These are phyloP conservation scores for Falco novaeseelandiae DNA, from an alignment of 2,797 vertebrate species.

Conservation along the genomic window DNA sequence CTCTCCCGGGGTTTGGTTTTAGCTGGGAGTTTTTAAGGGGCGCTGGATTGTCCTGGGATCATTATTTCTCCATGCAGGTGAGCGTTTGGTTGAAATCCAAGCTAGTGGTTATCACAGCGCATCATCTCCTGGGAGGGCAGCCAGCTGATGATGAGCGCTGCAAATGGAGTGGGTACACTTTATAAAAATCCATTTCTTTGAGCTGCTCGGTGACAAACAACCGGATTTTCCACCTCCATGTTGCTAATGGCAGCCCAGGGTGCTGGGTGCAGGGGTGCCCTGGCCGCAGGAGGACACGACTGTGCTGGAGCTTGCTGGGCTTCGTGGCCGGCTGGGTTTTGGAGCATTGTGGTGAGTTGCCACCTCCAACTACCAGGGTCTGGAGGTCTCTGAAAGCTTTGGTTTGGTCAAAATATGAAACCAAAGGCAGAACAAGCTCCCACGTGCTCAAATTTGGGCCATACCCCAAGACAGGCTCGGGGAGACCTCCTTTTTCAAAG, in stretches of 20 bases:
- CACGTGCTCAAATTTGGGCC: neutral
- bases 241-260: fast-evolving
- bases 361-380: neutral
- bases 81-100: neutral
- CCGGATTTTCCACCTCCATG: neutral
- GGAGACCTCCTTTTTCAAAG: neutral
- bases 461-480: neutral
- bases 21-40: neutral
- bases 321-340: neutral
- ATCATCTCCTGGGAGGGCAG: fast-evolving
- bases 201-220: neutral
- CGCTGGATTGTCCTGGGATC: neutral
- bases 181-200: neutral
- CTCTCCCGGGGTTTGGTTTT: neutral
- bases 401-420: neutral
- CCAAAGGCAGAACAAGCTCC: neutral
- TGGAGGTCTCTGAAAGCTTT: neutral
- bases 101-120: no score
- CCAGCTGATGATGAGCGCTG: fast-evolving
- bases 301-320: neutral
- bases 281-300: neutral
- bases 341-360: neutral
- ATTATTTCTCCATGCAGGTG: neutral
- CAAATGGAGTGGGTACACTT: neutral
- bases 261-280: neutral